These are phyloP conservation scores for Limanda limanda DNA, from an alignment of 2,113 vertebrate species.

Conservation along the genomic window DNA sequence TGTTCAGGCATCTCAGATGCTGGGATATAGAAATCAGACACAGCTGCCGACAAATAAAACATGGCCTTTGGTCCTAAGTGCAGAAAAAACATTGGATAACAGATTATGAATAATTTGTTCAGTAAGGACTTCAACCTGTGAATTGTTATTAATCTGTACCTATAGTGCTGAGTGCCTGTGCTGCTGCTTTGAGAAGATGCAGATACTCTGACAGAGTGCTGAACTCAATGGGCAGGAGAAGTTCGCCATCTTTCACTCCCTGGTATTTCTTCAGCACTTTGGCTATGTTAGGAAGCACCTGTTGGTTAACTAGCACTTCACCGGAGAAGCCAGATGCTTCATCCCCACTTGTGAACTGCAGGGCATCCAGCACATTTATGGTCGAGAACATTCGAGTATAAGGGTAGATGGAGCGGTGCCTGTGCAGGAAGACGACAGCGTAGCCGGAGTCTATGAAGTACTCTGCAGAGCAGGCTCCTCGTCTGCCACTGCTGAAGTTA, in stretches of 20 bases:
- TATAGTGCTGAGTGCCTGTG: slow-evolving; percentile 88
- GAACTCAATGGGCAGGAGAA: slow-evolving; percentile 92
- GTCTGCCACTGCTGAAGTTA: slow-evolving; percentile 95
- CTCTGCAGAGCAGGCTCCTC: slow-evolving; percentile 91
- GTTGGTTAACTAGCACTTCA: slow-evolving; percentile 83
- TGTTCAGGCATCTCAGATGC: slow-evolving; percentile 96
- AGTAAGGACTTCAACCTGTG: background rate
- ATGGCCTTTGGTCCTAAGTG: slow-evolving; percentile 90
- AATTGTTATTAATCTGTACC: slow-evolving; percentile 74
- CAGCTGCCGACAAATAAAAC: slow-evolving; percentile 97
- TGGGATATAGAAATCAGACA: slow-evolving; percentile 98
- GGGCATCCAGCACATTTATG: slow-evolving; percentile 86
- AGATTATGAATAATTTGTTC: background rate
- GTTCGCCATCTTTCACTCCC: slow-evolving; percentile 78
- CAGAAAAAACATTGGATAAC: slow-evolving; percentile 28
- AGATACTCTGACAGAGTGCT: slow-evolving; percentile 91
- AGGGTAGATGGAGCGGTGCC: slow-evolving; percentile 91
- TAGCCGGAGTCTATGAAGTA: slow-evolving; percentile 89
- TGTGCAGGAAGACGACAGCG: slow-evolving; percentile 91
- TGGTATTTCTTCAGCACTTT: slow-evolving; percentile 86
- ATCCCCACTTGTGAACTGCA: slow-evolving; percentile 79
- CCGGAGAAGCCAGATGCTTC: slow-evolving; percentile 11
- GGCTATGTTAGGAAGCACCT: slow-evolving; percentile 84
- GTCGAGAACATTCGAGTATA: slow-evolving; percentile 88
- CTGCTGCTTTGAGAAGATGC: slow-evolving; percentile 91